These are phyloP conservation scores for Polydrusus pterygomalis DNA, from an alignment of 2,888 invertebrate species.

Conservation along the genomic window DNA sequence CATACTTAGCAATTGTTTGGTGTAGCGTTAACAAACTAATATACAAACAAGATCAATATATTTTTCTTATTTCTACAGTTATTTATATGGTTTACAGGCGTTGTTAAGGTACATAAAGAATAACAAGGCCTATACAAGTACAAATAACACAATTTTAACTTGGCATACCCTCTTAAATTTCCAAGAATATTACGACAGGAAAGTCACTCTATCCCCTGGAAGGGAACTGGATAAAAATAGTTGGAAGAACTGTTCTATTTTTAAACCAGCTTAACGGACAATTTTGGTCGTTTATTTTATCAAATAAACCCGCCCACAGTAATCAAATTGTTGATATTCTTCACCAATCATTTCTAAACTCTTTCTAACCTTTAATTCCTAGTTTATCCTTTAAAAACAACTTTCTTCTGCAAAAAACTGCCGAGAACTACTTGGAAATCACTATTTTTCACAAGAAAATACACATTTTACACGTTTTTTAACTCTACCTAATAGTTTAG, in stretches of 20 bases:
- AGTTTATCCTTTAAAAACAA: not conserved
- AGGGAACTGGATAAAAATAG: constrained; percentile 40
- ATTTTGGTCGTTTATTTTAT: constrained; percentile 39
- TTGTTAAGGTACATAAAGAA: not conserved
- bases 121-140: not conserved
- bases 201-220: constrained; percentile 32
- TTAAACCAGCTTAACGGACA: constrained; percentile 39
- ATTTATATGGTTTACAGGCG: not conserved
- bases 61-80: too few species aligned
- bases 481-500: constrained; percentile 10
- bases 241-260: constrained; percentile 39
- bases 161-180: constrained; percentile 35
- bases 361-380: constrained; percentile 25
- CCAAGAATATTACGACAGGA: constrained; percentile 31
- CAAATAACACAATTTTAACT: not conserved
- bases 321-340: constrained; percentile 36
- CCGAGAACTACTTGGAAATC: not conserved
- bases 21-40: too few species aligned
- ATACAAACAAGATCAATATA: too few species aligned
- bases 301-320: constrained; percentile 39
- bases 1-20: too few species aligned
- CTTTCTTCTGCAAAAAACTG: constrained; percentile 21
- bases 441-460: constrained; percentile 18
- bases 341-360: constrained; percentile 33
- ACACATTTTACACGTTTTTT: constrained; percentile 32